Conservation (phyloP, 92 coral and sea anemone species). For the Palythoa grandiflora region DNA sequence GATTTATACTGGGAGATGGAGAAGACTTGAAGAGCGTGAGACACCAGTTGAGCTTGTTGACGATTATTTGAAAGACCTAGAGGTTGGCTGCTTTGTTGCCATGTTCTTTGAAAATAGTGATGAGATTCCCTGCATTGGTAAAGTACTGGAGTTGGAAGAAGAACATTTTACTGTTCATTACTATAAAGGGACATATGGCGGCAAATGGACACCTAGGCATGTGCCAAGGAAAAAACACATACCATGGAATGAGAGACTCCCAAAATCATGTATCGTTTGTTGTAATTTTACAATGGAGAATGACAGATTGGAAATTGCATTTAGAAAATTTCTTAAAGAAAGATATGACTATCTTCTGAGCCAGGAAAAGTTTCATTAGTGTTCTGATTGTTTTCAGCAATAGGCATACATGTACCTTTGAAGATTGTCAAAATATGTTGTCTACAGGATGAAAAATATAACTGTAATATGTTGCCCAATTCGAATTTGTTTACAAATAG, state of each 20-base stretch:
- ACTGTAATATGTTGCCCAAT: too few relatives aligned
- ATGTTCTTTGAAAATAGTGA: conserved; percentile 25
- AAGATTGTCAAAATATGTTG: too few relatives aligned
- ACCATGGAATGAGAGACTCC: conserved; percentile 65
- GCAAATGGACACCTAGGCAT: conserved; percentile 59
- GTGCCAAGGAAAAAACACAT: conserved; percentile 16
- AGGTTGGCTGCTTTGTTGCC: too few relatives aligned
- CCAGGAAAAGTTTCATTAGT: not conserved
- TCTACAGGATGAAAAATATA: too few relatives aligned
- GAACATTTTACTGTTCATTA: conserved; percentile 56
- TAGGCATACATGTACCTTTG: not conserved
- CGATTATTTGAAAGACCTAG: too few relatives aligned
- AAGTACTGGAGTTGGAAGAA: conserved; percentile 45
- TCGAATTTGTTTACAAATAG: too few relatives aligned
- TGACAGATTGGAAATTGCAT: conserved; percentile 45
- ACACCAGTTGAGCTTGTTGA: too few relatives aligned
- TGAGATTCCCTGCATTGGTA: conserved; percentile 57
- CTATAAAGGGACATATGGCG: conserved; percentile 70
- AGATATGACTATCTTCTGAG: conserved; percentile 48
- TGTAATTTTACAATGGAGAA: conserved; percentile 54
- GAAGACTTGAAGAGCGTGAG: too few relatives aligned
- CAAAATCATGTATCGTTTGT: conserved; percentile 55
- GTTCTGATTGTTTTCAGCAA: not conserved
- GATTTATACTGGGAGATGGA: too few relatives aligned
- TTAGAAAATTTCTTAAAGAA: conserved; percentile 53